phyloP scores from a whole-genome alignment of 2,797 vertebrate species.

The Diceros bicornis region DNA sequence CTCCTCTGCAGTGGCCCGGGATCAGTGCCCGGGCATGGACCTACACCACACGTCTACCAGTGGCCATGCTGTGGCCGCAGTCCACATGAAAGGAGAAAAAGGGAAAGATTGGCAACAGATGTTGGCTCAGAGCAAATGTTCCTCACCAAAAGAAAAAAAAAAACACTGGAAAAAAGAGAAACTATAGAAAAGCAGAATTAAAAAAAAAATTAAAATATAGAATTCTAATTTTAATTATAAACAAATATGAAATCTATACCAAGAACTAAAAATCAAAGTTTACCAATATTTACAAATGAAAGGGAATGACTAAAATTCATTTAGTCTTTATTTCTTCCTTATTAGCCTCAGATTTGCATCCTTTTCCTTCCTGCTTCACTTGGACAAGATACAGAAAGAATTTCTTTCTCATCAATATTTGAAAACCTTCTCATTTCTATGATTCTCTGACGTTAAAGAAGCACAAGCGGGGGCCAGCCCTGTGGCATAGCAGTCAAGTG shows the following conservation, averaged over 20 bases:
- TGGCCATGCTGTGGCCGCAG: too few species aligned
- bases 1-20: too few species aligned
- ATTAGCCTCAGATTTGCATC: neutral
- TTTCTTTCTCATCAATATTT: neutral
- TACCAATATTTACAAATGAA: conserved; percentile 56
- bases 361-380: neutral
- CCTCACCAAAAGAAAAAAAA: neutral
- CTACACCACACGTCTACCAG: too few species aligned
- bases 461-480: neutral
- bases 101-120: too few species aligned
- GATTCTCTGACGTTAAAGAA: neutral
- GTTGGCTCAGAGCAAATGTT: neutral
- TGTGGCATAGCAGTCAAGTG: too few species aligned
- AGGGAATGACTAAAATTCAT: conserved; percentile 64
- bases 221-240: conserved; percentile 73
- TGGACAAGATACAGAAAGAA: neutral
- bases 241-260: conserved; percentile 77
- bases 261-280: conserved; percentile 50
- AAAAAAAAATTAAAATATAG: conserved; percentile 80
- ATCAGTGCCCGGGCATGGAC: too few species aligned
- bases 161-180: too few species aligned
- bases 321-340: conserved; percentile 54
- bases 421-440: neutral
- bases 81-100: too few species aligned
- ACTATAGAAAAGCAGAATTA: neutral